phyloP scores from a whole-genome alignment of 37 sponge, comb jelly and placozoan species.

The Chondrilla cf. caribensis region DNA sequence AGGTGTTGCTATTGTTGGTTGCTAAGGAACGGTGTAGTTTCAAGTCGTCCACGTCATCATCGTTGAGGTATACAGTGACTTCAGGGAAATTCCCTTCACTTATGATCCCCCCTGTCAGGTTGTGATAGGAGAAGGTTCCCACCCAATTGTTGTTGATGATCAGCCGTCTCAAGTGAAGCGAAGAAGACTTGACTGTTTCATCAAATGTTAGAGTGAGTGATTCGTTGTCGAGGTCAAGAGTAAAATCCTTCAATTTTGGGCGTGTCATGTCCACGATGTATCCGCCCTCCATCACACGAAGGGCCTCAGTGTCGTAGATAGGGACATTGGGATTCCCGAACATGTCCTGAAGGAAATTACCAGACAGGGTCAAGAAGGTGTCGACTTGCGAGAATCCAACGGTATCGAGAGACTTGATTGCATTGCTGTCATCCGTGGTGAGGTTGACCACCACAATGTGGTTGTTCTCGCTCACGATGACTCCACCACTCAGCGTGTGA shows the following conservation, averaged over 20 bases:
- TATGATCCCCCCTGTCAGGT: constrained; percentile 20
- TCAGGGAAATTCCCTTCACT: constrained; percentile 33
- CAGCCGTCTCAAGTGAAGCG: constrained; percentile 29
- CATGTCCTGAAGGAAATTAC: constrained; percentile 51
- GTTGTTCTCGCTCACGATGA: not conserved
- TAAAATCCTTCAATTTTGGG: constrained; percentile 62
- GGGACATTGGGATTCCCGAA: constrained; percentile 49
- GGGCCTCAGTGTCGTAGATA: constrained; percentile 40
- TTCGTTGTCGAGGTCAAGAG: constrained; percentile 71
- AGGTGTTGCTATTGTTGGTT: constrained; percentile 45
- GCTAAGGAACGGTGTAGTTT: constrained; percentile 61
- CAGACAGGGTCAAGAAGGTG: constrained; percentile 64
- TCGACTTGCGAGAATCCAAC: constrained; percentile 50
- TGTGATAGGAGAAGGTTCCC: not conserved
- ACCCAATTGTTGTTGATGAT: constrained; percentile 18
- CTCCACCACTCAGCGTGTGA: constrained; percentile 43
- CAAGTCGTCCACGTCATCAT: constrained; percentile 50
- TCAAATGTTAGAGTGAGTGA: constrained; percentile 66
- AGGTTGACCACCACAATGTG: constrained; percentile 43
- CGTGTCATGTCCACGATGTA: constrained; percentile 56
- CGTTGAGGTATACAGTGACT: constrained; percentile 44
- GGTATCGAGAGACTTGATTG: constrained; percentile 37
- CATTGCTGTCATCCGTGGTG: constrained; percentile 47
- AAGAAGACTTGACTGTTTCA: constrained; percentile 66
- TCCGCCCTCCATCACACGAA: constrained; percentile 14